Conservation (phyloP, 2,113 vertebrate genomes). For the Lonchura striata region DNA sequence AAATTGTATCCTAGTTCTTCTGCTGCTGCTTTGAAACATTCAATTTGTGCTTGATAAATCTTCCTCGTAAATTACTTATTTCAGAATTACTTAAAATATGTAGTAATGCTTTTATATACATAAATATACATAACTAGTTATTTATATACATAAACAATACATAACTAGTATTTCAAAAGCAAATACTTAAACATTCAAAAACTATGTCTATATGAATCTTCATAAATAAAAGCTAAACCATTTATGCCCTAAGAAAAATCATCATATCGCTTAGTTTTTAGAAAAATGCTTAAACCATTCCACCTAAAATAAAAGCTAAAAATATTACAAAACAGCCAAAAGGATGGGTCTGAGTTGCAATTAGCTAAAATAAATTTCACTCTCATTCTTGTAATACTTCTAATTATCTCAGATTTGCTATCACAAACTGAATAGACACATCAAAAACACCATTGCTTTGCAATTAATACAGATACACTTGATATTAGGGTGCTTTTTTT, state of each 20-base stretch:
- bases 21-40: background rate
- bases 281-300: background rate
- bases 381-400: background rate
- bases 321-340: background rate
- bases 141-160: background rate
- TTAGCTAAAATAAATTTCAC: background rate
- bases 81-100: background rate
- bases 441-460: background rate
- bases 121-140: background rate
- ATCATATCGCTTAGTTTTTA: background rate
- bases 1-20: background rate
- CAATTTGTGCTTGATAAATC: fast-evolving
- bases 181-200: background rate
- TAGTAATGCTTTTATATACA: background rate
- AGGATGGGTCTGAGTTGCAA: background rate
- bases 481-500: background rate
- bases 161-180: background rate
- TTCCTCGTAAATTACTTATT: background rate
- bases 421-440: background rate
- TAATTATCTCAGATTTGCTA: background rate
- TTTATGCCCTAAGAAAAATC: background rate
- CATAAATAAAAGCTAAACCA: background rate
- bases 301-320: background rate
- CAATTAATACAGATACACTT: background rate
- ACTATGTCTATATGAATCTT: background rate